Conservation (phyloP, 2,888 invertebrate species). For the Mimumesa dahlbomi region DNA sequence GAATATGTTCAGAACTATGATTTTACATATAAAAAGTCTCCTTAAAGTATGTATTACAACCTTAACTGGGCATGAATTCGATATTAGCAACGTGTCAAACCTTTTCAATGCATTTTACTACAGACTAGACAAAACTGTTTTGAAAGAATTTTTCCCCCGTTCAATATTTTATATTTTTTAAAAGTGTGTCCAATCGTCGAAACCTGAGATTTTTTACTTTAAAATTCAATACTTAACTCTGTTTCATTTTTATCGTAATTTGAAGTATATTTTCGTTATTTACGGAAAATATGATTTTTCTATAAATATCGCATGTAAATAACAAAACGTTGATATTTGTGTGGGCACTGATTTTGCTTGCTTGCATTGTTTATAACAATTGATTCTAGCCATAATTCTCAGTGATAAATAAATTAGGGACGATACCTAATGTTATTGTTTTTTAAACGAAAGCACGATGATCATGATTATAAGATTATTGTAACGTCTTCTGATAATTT, state of each 20-base stretch:
- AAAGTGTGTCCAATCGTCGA: constrained; percentile 39
- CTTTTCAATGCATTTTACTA: constrained; percentile 34
- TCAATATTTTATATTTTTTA: constrained; percentile 23
- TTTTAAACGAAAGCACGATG: constrained; percentile 27
- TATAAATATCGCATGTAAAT: constrained; percentile 4
- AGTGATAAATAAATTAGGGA: constrained; percentile 30
- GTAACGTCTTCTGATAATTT: constrained; percentile 48
- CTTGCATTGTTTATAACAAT: constrained; percentile 12
- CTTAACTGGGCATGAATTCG: constrained; percentile 58
- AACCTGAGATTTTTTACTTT: constrained; percentile 51
- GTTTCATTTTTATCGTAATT: constrained; percentile 18
- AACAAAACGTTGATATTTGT: constrained; percentile 21
- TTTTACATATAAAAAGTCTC: constrained; percentile 65
- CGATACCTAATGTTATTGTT: constrained; percentile 20
- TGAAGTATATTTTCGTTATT: constrained; percentile 4
- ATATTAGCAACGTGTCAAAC: constrained; percentile 52
- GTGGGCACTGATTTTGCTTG: constrained; percentile 32
- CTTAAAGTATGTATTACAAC: constrained; percentile 65
- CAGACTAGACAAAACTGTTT: constrained; percentile 52
- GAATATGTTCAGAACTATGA: constrained; percentile 56
- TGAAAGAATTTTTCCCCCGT: constrained; percentile 31
- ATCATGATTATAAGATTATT: constrained; percentile 47
- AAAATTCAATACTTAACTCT: constrained; percentile 37
- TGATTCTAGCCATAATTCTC: constrained; percentile 18
- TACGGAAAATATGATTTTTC: constrained; percentile 2